Evolutionary conservation across 2,888 invertebrate species (phyloP).

Genomic region (Sarcophaga carnaria): DNA sequence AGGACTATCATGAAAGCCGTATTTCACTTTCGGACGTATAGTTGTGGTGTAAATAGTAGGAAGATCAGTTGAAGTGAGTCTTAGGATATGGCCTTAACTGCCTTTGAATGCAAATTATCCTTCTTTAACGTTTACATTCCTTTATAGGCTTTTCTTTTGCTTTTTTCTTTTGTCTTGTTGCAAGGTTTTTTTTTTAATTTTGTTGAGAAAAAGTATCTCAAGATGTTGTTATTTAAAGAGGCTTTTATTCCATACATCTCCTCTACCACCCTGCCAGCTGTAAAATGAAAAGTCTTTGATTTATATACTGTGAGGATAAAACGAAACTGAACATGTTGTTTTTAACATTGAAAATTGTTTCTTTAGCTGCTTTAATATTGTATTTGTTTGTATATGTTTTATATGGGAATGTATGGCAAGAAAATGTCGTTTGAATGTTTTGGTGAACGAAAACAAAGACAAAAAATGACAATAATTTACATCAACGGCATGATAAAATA

Average conservation of each 20-base stretch:
- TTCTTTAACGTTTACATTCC: neutral
- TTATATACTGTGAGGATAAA: slow-evolving; percentile 64
- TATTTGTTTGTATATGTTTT: neutral
- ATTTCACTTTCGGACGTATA: too few species aligned
- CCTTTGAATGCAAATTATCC: neutral
- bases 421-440: slow-evolving; percentile 46
- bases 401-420: slow-evolving; percentile 52
- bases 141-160: neutral
- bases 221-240: slow-evolving; percentile 29
- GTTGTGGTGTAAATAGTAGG: too few species aligned
- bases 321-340: slow-evolving; percentile 65
- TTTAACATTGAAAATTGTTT: slow-evolving; percentile 60
- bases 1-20: too few species aligned
- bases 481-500: neutral
- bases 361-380: neutral
- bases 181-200: neutral
- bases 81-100: too few species aligned
- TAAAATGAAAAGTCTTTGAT: slow-evolving; percentile 46
- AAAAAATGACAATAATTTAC: slow-evolving; percentile 44
- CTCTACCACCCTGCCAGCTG: neutral
- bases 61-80: too few species aligned
- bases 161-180: too few species aligned
- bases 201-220: slow-evolving; percentile 6
- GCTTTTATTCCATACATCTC: slow-evolving; percentile 14
- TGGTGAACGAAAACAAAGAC: neutral